Base-by-base conservation (phyloP, 2,797 vertebrate genomes). In the Molossus molossus region DNA sequence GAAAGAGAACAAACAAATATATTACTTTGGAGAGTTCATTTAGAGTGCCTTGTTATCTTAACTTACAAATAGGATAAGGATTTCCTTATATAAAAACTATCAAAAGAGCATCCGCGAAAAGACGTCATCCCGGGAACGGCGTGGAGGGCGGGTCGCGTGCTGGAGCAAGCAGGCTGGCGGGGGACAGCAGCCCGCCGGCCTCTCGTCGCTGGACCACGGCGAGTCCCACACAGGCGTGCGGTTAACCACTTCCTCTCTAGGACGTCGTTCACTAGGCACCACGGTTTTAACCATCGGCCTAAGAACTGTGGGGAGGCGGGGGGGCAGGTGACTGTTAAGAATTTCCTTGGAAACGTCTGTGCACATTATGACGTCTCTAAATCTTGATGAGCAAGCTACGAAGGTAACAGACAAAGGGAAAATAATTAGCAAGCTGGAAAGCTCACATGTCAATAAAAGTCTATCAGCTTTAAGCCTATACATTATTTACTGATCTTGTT, bases 41-140 rank as follows among this genome's bases (percentile, higher is more conserved):
- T 97, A 96, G 58, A 96, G 73, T 94, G 96, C 85, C 81, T 95
- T 97, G 95, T 79, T 76, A 94, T 85, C 96, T 60, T 93, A 97
- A 96, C 79, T 97, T 97, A 96, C 95, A 97, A 97, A 94, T 96
- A 97, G 95, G 96, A 94, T 92, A 96, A 94, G 92, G 96, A 83
- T 93, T 97, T 94, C 94, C 69, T 85, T 96, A 96, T 98, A 98
- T 96, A 98, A 98, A 98, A 98, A 95, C 97, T 98, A 98, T 98
- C 97, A 98, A 98, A 98, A 97, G 91, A 81, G 73, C 27, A 80
- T 97, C 93, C 80, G 90, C 97, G 97, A 97, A 97, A 98, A 98
- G 96, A 97, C 85, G 0, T 81, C 96, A 95, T 77, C 21, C 75
- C 94, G 93, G 96, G 87, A 95, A 80, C 92, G 85, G 92, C 96